Evolutionary conservation across 2,888 invertebrate genomes (phyloP), one percentile per base, ranked within the genome.

Genomic region (Cephus pygmeus): DNA sequence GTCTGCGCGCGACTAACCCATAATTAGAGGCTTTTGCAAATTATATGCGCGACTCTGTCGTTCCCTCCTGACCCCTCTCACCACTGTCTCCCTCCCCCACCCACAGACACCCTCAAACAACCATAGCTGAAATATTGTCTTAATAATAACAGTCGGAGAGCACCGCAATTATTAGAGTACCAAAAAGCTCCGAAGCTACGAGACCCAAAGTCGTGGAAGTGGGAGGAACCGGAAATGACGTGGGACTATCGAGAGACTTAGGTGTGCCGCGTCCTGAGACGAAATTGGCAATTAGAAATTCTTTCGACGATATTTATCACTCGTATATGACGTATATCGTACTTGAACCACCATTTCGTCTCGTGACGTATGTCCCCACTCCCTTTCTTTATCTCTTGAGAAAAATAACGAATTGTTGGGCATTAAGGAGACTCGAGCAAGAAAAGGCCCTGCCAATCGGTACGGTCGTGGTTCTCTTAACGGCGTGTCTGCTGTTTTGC

Each of bases 81-180:
- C 4, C 12, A 36, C 56, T 40, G 15, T 35, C 35, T 35, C 35
- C 11, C 15, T 0, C 12, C 23, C 56, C 23, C 23, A 23, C 56
- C 23, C 23, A 6, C 40, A 15, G 15, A 15, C 15, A 40, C 56
- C 56, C 9, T 15, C 23, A 23, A 56, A 56, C 23, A 23, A 56
- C 56, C 23, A 56, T 56, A 56, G 90, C 91, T 91, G 90, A 91
- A 91, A 91, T 91, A 91, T 91, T 90, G 91, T 90, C 89, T 91
- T 91, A 91, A 91, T 91, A 91, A 91, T 91, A 91, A 91, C 90
- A 90, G 91, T 91, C 90, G 90, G 88, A 90, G 90, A 88, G 91
- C 89, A 90, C 89, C 85, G 89, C 90, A 91, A 91, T 91, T 91
- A 91, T 90, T 88, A 88, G 86, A 87, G 88, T 88, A 87, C 87